Evolutionary conservation across 92 coral and sea anemone species (phyloP).

Genomic region (Montipora capitata): DNA sequence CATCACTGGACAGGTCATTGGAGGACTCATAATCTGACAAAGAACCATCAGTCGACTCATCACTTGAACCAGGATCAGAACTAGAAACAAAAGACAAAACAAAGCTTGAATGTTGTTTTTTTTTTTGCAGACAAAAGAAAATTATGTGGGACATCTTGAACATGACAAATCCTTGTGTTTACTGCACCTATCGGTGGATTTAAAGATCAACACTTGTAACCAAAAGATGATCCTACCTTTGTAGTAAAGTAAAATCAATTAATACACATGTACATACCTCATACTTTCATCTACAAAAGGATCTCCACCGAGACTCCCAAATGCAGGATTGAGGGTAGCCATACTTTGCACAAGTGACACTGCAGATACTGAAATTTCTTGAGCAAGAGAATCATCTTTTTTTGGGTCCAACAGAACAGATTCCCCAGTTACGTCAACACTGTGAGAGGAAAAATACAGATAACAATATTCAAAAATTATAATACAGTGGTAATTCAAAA

Average conservation of each 20-base stretch:
- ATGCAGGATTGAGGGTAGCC: slow-evolving; percentile 26
- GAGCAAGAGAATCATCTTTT: slow-evolving; percentile 17
- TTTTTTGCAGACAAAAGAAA: not conserved
- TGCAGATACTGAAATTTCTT: slow-evolving; percentile 6
- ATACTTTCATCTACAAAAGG: not conserved
- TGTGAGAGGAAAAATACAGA: slow-evolving; percentile 3
- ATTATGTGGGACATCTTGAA: not conserved
- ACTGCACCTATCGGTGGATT: slow-evolving; percentile 19
- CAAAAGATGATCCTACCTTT: slow-evolving; percentile 10
- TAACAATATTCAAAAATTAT: too few species aligned
- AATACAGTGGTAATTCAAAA: too few species aligned
- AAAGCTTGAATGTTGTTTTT: not conserved
- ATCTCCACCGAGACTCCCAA: slow-evolving; percentile 32
- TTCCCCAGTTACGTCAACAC: slow-evolving; percentile 27
- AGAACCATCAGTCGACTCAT: slow-evolving; percentile 4
- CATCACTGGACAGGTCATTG: slow-evolving; percentile 22
- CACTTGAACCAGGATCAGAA: slow-evolving; percentile 33
- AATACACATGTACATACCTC: slow-evolving; percentile 8
- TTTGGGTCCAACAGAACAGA: slow-evolving; percentile 9
- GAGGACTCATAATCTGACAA: slow-evolving; percentile 12
- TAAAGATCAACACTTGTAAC: slow-evolving; percentile 16
- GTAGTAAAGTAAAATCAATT: slow-evolving; percentile 13
- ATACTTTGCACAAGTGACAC: slow-evolving; percentile 22
- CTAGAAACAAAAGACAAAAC: not conserved
- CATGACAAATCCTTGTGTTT: not conserved